Base-by-base conservation (phyloP, 2,888 invertebrate species). In the Campopleginae sp. region DNA sequence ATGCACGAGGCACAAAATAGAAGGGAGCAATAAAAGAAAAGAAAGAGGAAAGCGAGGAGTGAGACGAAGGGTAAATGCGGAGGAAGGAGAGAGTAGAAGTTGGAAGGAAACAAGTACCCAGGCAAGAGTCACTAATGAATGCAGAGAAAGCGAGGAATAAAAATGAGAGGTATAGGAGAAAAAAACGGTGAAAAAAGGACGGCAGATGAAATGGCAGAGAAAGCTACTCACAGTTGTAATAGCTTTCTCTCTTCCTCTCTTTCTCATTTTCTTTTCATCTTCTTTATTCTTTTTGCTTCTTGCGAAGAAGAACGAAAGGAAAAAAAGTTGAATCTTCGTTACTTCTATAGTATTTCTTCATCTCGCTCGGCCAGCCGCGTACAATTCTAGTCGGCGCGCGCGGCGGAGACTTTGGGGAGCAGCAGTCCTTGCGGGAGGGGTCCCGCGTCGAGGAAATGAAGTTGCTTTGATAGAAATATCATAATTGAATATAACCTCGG, bases 401-500 rank as follows among this genome's bases (percentile, higher is more conserved):
- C 31, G 19, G 8, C 63, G 82, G 76, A 71, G 46, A 84, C 81
- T 85, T 82, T 86, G 68, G 46, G n/a, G n/a, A n/a, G n/a, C n/a
- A 83, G 83, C 23, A 61, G 65, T 46, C 61, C 68, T 31, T 44
- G 63, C 54, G 46, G n/a, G 48, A 33, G 76, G 58, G 61, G 71
- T 72, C 58, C 77, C 81, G 58, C 58, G 70, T 46, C 81, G 85
- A 85, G 85, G 66, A 86, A 85, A 86, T 85, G 86, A 86, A 85
- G 86, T 86, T 86, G 86, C 86, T 86, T 86, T 86, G 85, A 86
- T 86, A 85, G 82, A 86, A 86, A 83, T 86, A 86, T 86, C 85
- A 85, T 86, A 86, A 86, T 86, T 86, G 82, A 86, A 86, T 86
- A 83, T 86, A 86, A 86, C 86, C 58, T 82, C 82, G 72, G 74